Percentiles rank a stretch among this genome's conserved stretches.
These are phyloP conservation scores for Spodoptera exigua DNA, from an alignment of 2,888 invertebrate genomes.

Conservation along the genomic window DNA sequence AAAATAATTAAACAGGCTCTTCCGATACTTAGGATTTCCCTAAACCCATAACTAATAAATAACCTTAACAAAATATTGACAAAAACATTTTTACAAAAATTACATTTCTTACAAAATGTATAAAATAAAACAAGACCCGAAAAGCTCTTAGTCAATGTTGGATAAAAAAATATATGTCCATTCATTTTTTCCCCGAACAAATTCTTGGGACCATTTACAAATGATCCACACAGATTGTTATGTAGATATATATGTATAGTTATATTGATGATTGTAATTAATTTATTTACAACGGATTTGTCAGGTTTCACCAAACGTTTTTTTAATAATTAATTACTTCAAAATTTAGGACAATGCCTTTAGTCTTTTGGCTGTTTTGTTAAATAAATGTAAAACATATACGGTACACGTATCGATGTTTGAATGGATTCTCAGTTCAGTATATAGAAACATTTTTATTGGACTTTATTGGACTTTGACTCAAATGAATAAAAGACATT, in stretches of 20 bases:
- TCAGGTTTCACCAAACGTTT: conserved; percentile 5
- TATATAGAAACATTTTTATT: background rate
- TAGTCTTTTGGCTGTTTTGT: background rate
- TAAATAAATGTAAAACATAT: too few relatives aligned
- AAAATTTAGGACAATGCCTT: background rate
- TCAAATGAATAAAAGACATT: background rate
- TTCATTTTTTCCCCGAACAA: conserved; percentile 12
- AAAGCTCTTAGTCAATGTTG: conserved; percentile 10
- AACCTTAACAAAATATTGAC: background rate
- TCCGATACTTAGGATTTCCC: background rate
- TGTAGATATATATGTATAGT: conserved; percentile 11
- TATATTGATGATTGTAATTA: conserved; percentile 19
- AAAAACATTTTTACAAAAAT: too few relatives aligned
- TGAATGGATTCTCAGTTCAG: too few relatives aligned
- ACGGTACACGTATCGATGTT: too few relatives aligned
- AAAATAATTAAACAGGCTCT: conserved; percentile 9
- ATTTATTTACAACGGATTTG: conserved; percentile 9
- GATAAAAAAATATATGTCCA: conserved; percentile 2
- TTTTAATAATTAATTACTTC: background rate
- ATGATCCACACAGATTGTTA: conserved; percentile 11
- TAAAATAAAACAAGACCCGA: too few relatives aligned
- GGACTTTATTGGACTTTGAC: background rate
- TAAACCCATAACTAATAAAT: background rate
- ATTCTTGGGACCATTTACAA: conserved; percentile 25
- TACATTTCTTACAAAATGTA: too few relatives aligned